Evolutionary conservation across 2,888 invertebrate genomes (phyloP).

Genomic region (Mystacides longicornis): DNA sequence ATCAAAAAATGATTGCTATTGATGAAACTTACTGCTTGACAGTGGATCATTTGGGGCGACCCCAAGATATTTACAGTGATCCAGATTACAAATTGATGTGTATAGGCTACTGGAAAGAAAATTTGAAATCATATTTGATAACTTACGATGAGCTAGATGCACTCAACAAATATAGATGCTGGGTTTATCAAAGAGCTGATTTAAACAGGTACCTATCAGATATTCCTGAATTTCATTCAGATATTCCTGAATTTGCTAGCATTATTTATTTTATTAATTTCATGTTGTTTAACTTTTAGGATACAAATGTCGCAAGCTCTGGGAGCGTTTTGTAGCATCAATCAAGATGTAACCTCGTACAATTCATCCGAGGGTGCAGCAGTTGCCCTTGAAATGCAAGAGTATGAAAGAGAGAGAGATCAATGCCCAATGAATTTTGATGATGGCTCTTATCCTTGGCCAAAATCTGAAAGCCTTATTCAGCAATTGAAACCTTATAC

Average conservation of each 20-base stretch:
- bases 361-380: constrained; percentile 89
- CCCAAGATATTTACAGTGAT: constrained; percentile 92
- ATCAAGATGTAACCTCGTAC: constrained; percentile 84
- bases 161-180: constrained; percentile 91
- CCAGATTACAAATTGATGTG: constrained; percentile 96
- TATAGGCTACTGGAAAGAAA: constrained; percentile 97
- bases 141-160: constrained; percentile 96
- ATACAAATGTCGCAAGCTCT: constrained; percentile 71
- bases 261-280: background rate
- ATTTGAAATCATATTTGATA: constrained; percentile 90
- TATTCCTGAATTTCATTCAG: background rate
- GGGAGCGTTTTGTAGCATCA: constrained; percentile 84
- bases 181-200: constrained; percentile 96
- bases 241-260: background rate
- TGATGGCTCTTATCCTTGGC: constrained; percentile 85
- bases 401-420: constrained; percentile 89
- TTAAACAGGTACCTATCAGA: constrained; percentile 59
- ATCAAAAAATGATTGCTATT: constrained; percentile 88
- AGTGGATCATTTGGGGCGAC: constrained; percentile 92
- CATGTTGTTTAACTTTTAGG: constrained; percentile 31
- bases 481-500: constrained; percentile 55
- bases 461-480: constrained; percentile 60
- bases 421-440: constrained; percentile 97
- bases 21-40: constrained; percentile 95
- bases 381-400: constrained; percentile 83